Evolutionary conservation across 2,888 invertebrate species (phyloP), one percentile per base, ranked within the genome.

Genomic region (Salticus scenicus): DNA sequence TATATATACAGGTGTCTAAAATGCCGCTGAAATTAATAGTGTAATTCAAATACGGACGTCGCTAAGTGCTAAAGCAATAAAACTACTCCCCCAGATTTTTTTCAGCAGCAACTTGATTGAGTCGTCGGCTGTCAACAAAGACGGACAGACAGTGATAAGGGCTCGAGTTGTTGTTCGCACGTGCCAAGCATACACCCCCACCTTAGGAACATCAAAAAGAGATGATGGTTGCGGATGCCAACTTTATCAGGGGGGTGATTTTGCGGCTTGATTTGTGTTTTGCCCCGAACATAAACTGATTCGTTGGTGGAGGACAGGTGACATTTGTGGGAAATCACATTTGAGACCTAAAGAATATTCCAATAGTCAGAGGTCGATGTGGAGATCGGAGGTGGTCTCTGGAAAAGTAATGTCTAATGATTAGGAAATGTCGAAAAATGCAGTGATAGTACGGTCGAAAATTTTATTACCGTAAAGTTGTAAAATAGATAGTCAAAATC

Each of bases 171-270:
- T 77, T 77, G 37, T 33, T 10, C 63, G 83, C 83, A 83, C 83
- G 83, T 83, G 83, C 77, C 83, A 33, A 30, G 83, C 67, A 83
- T 77, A 83, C 77, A 67, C 83, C 83, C 83, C 83, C 57, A 82
- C 82, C 72, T 7, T 1, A 30, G 28, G 28, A 2, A 69, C 47
- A 2, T 27, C 51, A 31, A 30, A 17, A 1, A 64, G 63, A 41
- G 67, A 67, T 71, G 70, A 76, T 76, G 71, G 71, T 71, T 33
- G 20, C 24, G 57, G 72, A 73, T 72, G 72, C 42, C 66, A 30
- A 77, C 77, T 83, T 83, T 83, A 83, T 83, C 82, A 76, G 47
- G 24, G 27, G 31, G 20, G 37, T 27, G 8, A 30, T 76, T 83
- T 83, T 83, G 83, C 76, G 51, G 27, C 28, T 37, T 10, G 30